These are phyloP conservation scores for Luidia sarsii DNA, from an alignment of 53 echinoderm and acorn worm genomes.

Conservation along the genomic window DNA sequence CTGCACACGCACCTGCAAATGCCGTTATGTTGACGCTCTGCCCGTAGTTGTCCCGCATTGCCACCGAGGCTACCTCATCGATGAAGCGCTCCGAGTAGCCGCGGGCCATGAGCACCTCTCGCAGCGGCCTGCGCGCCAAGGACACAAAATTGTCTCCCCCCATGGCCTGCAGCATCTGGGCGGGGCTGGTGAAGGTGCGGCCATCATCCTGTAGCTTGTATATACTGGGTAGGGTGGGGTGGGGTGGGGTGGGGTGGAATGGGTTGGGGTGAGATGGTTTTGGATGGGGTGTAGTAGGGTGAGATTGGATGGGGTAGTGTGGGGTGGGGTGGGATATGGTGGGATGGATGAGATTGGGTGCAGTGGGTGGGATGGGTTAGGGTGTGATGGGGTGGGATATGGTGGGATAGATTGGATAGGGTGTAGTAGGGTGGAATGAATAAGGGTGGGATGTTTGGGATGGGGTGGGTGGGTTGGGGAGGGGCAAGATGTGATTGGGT, in stretches of 20 bases:
- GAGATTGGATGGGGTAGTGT: too few species aligned
- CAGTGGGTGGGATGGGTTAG: too few species aligned
- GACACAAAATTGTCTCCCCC: slow-evolving; percentile 70
- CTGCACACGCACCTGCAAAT: slow-evolving; percentile 96
- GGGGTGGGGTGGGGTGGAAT: too few species aligned
- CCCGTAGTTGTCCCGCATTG: slow-evolving; percentile 89
- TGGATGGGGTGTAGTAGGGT: too few species aligned
- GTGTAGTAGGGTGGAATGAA: too few species aligned
- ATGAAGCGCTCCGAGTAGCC: slow-evolving; percentile 81
- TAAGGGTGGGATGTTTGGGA: too few species aligned
- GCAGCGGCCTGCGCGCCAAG: slow-evolving; percentile 52
- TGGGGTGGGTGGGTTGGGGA: too few species aligned
- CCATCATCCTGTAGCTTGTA: slow-evolving; percentile 79
- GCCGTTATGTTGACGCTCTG: slow-evolving; percentile 78
- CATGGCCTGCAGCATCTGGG: slow-evolving; percentile 73
- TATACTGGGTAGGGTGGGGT: slow-evolving; percentile 51
- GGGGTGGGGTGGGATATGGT: too few species aligned
- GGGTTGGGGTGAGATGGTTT: too few species aligned
- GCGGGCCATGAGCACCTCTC: slow-evolving; percentile 38
- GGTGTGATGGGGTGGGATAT: neutral
- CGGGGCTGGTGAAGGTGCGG: slow-evolving; percentile 53
- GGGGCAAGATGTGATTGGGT: too few species aligned
- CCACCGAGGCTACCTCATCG: slow-evolving; percentile 78
- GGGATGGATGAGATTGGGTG: neutral
- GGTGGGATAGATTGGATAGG: too few species aligned